Percentiles rank a stretch among this genome's conserved stretches.
Evolutionary conservation across 2,797 vertebrate species (phyloP).

Genomic region (Linurgus olivaceus): DNA sequence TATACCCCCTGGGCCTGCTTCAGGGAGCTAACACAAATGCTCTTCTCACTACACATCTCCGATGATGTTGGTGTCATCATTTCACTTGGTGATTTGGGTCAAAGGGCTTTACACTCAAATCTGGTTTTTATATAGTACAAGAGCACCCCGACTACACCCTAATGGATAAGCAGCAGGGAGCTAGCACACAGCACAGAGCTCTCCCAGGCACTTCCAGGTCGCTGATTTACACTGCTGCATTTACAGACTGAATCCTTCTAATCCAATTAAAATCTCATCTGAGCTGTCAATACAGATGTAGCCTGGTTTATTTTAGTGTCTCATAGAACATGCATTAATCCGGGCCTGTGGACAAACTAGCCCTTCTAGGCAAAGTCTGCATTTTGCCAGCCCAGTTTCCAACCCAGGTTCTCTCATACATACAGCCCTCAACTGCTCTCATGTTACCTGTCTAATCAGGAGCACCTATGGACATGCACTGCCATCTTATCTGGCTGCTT

Average conservation of each 20-base stretch:
- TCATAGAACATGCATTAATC: background rate
- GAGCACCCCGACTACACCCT: background rate
- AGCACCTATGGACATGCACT: background rate
- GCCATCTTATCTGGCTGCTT: background rate
- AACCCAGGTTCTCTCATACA: background rate
- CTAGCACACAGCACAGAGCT: background rate
- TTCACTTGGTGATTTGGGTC: constrained; percentile 58
- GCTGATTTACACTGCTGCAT: constrained; percentile 43
- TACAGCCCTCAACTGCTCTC: background rate
- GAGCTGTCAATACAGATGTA: constrained; percentile 52
- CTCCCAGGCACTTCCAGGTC: constrained; percentile 63
- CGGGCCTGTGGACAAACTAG: background rate
- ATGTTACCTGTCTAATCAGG: background rate
- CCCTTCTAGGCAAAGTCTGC: constrained; percentile 38
- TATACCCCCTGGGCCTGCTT: constrained; percentile 4
- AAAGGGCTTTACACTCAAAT: constrained; percentile 56
- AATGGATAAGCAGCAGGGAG: constrained; percentile 19
- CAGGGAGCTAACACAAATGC: constrained; percentile 8
- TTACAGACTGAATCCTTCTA: constrained; percentile 58
- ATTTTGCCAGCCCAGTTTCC: background rate
- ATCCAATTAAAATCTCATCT: constrained; percentile 68
- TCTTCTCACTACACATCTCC: constrained; percentile 7
- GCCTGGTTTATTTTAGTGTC: constrained; percentile 28
- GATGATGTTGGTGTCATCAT: constrained; percentile 34
- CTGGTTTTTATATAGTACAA: constrained; percentile 41